A percentile compares a stretch with the other conserved stretches of the same genome.
Conservation (phyloP, 2,797 vertebrate species). For the Hydrocynus forskahlii region DNA sequence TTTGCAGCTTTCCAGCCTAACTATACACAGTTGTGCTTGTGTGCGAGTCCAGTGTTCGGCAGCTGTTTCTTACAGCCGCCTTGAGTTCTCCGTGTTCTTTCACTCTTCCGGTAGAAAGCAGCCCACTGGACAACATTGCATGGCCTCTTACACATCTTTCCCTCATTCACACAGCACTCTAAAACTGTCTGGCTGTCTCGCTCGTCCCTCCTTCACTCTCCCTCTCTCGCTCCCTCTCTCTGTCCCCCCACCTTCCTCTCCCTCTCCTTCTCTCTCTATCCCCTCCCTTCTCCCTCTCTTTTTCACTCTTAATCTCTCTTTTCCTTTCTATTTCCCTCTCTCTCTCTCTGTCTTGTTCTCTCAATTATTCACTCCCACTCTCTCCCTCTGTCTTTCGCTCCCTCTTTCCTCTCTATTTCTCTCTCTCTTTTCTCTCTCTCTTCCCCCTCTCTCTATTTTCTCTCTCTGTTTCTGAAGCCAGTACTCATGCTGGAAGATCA, state of each 20-base stretch:
- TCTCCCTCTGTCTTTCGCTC: background rate
- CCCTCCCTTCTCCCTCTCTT: background rate
- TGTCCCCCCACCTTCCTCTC: background rate
- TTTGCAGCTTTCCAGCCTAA: slow-evolving; percentile 36
- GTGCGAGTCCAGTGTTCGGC: background rate
- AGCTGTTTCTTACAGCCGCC: slow-evolving; percentile 18
- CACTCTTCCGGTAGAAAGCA: slow-evolving; percentile 33
- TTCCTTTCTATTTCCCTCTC: too few relatives aligned
- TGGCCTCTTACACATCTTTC: slow-evolving; percentile 5
- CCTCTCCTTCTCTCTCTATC: background rate
- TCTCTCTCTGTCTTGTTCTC: background rate
- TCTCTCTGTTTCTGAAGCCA: slow-evolving; percentile 2
- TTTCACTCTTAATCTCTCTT: background rate
- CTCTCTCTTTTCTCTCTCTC: background rate
- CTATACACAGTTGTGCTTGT: background rate
- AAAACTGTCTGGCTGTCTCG: background rate
- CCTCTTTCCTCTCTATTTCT: background rate
- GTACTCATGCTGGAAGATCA: slow-evolving; percentile 24
- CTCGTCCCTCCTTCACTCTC: background rate
- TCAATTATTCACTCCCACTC: background rate
- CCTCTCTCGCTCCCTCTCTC: background rate
- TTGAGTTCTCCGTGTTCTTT: slow-evolving; percentile 28
- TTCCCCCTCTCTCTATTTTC: background rate
- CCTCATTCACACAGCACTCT: background rate
- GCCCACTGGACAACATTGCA: slow-evolving; percentile 3